Percentiles rank a stretch among this genome's conserved stretches.
Conservation (phyloP, 2,797 vertebrate species). For the Pangasius mekongensis region DNA sequence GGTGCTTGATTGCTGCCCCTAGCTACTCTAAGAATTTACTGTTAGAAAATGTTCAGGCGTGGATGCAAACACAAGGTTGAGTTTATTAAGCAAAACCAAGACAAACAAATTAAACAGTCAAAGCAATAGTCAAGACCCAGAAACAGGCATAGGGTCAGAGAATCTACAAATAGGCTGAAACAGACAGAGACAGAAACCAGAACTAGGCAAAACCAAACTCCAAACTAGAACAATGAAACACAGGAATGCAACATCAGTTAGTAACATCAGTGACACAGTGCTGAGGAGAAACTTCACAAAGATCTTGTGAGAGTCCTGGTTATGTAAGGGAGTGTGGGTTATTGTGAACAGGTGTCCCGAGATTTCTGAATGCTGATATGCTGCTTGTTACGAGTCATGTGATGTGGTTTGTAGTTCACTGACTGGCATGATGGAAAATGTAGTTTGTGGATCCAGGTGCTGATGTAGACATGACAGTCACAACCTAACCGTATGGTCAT, state of each 20-base stretch:
- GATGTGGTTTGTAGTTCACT: constrained; percentile 3
- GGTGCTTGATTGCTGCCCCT: too few relatives aligned
- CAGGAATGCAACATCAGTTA: background rate
- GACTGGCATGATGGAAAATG: background rate
- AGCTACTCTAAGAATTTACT: background rate
- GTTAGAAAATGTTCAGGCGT: background rate
- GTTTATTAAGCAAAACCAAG: background rate
- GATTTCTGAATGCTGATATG: constrained; percentile 18
- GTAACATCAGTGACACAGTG: background rate
- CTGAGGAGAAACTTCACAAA: background rate
- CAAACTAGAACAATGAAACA: background rate
- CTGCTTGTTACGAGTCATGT: constrained; percentile 14
- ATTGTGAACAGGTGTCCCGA: constrained; percentile 5
- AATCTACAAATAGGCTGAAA: background rate
- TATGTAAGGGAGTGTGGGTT: constrained; percentile 9
- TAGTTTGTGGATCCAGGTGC: background rate
- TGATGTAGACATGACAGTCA: background rate
- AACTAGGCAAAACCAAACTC: background rate
- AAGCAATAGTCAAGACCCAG: background rate
- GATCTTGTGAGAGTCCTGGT: background rate
- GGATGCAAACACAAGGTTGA: background rate
- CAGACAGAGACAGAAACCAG: background rate
- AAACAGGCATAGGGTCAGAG: background rate
- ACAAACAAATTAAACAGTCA: background rate
- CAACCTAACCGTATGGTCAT: background rate